A percentile compares a stretch with the other conserved stretches of the same genome.
Conservation (phyloP, 2,888 invertebrate species). For the Baronia brevicornis region DNA sequence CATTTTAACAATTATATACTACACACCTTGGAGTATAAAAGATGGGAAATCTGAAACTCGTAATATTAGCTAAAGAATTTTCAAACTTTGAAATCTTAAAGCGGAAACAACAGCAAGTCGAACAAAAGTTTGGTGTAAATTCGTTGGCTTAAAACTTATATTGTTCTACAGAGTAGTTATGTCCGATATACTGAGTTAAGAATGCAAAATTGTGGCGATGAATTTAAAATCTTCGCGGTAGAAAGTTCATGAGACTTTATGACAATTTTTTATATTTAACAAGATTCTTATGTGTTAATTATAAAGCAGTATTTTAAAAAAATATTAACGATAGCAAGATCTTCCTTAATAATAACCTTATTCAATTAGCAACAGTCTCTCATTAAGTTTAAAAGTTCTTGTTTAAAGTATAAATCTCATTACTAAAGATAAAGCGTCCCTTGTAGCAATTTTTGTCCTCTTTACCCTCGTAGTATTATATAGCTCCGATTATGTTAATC, state of each 20-base stretch:
- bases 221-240: not conserved
- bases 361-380: no score
- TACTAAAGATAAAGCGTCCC: conserved; percentile 5
- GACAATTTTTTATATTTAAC: no score
- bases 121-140: conserved; percentile 34
- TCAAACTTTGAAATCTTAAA: conserved; percentile 17
- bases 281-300: no score
- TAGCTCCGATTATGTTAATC: conserved; percentile 4
- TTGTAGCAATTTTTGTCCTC: conserved; percentile 5
- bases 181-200: conserved; percentile 10
- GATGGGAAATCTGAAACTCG: no score
- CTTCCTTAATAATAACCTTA: no score
- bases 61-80: conserved; percentile 10
- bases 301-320: no score
- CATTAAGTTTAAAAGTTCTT: conserved; percentile 3
- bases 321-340: no score
- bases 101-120: conserved; percentile 19
- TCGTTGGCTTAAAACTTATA: conserved; percentile 34
- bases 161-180: conserved; percentile 17
- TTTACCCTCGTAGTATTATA: conserved; percentile 1
- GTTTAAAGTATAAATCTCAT: conserved; percentile 9
- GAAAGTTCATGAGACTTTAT: no score
- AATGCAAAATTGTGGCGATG: conserved; percentile 9
- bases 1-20: no score
- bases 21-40: no score